Evolutionary conservation across 1,140 invertebrate genomes (phyloP), one percentile per base, ranked within the genome.

Genomic region (Diuraphis noxia): DNA sequence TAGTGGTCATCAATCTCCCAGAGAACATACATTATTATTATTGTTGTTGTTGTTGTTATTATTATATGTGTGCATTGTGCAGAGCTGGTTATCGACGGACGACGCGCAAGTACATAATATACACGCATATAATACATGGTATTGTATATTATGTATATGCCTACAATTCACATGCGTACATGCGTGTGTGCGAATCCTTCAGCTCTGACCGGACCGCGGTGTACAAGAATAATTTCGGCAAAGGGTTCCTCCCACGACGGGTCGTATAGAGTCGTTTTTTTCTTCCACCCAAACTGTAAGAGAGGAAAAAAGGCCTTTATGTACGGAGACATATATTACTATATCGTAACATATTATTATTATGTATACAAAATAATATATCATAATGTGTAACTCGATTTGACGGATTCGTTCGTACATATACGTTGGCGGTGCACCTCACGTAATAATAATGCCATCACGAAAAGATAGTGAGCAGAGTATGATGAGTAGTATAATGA

Each of bases 1-100:
- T 46, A 7, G 36, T 56, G 85, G 85, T 87, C 49, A 87, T 87
- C 85, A 87, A 87, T 90, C 88, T 90, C 34, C 30, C 10, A 34
- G n/a, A 34, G n/a, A 38, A 87, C 85, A 34, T 17, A 30, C 40
- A 72, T 72, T n/a, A 56, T 63, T 63, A 72, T 81, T 84, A 40
- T 43, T 46, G 10, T 79, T 84, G 81, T 84, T 63, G 34, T 81
- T 84, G 36, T 43, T 46, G 10, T 79, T 84, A 40, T 84, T 36
- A 38, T 30, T 17, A n/a, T 63, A 10, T 17, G 7, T 19, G 13
- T 13, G 56, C 6, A 72, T 72, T 72, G 56, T 72, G 13, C 56
- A n/a, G 4, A 72, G 46, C 56, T 17, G 56, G 40, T n/a, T 43
- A 43, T 84, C 30, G 81, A 41, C 81, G 38, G 17, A 46, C 82